phyloP scores from a whole-genome alignment of 2,888 invertebrate genomes.

The Ceramica pisi region DNA sequence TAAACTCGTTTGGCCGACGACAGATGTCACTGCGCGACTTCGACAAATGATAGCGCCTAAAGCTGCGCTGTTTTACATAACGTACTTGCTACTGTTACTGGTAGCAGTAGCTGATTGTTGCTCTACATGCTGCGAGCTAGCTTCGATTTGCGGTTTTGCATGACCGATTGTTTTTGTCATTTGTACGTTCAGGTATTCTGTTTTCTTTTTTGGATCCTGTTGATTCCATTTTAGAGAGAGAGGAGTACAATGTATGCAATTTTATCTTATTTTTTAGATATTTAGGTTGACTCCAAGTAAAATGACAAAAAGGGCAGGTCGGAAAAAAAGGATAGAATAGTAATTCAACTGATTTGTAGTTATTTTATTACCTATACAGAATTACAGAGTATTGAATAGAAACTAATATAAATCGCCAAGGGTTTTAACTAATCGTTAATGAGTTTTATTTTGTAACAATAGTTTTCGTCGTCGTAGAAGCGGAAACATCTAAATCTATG shows the following conservation, averaged over 20 bases:
- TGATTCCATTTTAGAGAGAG: no score
- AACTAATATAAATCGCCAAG: neutral
- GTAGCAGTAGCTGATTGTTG: constrained; percentile 19
- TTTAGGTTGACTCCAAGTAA: neutral
- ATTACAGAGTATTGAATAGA: neutral
- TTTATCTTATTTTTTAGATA: no score
- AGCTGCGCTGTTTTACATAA: constrained; percentile 69
- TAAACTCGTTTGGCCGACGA: constrained; percentile 82
- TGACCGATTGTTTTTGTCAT: constrained; percentile 16
- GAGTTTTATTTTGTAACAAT: neutral
- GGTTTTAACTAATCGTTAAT: neutral
- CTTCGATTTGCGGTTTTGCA: constrained; percentile 27
- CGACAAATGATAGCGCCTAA: constrained; percentile 83
- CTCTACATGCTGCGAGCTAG: constrained; percentile 33
- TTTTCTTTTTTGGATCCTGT: neutral
- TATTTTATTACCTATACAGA: no score
- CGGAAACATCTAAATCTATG: constrained; percentile 1
- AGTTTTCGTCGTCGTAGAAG: neutral
- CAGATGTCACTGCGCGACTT: constrained; percentile 81
- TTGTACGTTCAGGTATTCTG: constrained; percentile 8
- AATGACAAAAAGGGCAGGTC: neutral
- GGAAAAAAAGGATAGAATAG: neutral
- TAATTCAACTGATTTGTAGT: neutral
- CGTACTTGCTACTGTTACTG: constrained; percentile 62
- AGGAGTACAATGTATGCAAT: neutral